Conservation (phyloP, 2,113 vertebrate species). For the Megalops atlanticus region DNA sequence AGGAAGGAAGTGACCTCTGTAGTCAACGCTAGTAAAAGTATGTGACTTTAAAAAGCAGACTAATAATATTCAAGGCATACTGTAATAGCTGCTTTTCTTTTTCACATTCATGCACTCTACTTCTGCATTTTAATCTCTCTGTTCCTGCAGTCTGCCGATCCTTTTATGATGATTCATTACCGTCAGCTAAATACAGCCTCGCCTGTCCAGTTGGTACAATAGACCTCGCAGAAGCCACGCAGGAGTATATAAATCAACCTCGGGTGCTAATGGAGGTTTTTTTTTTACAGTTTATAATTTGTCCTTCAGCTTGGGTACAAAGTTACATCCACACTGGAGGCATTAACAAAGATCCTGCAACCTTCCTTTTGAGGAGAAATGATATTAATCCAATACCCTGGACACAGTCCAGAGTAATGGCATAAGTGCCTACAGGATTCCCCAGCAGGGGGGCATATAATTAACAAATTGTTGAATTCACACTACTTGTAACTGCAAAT, state of each 20-base stretch:
- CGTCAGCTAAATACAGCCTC: constrained; percentile 54
- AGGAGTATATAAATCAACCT: constrained; percentile 53
- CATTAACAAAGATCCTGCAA: not conserved
- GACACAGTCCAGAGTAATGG: not conserved
- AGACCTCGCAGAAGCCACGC: constrained; percentile 46
- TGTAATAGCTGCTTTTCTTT: not conserved
- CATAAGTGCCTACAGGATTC: not conserved
- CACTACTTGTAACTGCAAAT: not conserved
- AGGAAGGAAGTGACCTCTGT: not conserved
- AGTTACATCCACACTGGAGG: not conserved
- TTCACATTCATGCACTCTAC: not conserved
- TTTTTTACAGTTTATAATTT: constrained; percentile 46
- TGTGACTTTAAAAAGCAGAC: not conserved
- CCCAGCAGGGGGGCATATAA: not conserved
- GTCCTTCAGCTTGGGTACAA: constrained; percentile 17
- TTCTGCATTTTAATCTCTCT: constrained; percentile 41
- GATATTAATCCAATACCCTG: constrained; percentile 38
- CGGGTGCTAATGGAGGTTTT: constrained; percentile 44
- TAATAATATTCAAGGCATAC: not conserved
- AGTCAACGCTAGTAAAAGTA: not conserved
- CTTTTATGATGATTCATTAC: constrained; percentile 53
- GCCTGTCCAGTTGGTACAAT: constrained; percentile 57
- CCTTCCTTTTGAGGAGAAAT: constrained; percentile 23
- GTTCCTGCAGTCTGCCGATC: constrained; percentile 20
- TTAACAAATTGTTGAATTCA: constrained; percentile 1